phyloP scores from a whole-genome alignment of 35 echinoderm and acorn worm genomes.

The Ophiothrix spiculata region DNA sequence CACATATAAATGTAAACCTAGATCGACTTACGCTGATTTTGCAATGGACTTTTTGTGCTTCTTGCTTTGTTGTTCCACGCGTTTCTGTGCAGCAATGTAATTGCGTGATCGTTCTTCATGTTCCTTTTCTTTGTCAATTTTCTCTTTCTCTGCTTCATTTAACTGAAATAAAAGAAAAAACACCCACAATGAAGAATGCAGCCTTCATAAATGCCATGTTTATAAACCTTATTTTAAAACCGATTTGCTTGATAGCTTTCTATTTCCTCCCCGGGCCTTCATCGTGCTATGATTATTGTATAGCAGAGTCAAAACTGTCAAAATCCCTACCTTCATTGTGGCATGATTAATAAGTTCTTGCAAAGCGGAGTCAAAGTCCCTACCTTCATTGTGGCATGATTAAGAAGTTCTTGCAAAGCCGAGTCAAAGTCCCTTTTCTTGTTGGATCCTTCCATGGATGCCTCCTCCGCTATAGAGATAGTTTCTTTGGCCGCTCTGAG shows the following conservation, averaged over 20 bases:
- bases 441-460: not conserved
- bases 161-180: slow-evolving; percentile 44
- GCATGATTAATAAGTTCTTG: too few species aligned
- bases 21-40: slow-evolving; percentile 80
- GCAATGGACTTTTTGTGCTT: slow-evolving; percentile 76
- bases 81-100: slow-evolving; percentile 47
- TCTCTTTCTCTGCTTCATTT: slow-evolving; percentile 72
- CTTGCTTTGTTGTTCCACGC: slow-evolving; percentile 60
- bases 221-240: too few species aligned
- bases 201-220: too few species aligned
- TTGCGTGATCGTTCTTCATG: slow-evolving; percentile 57
- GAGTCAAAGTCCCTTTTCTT: slow-evolving; percentile 68
- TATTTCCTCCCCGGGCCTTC: too few species aligned
- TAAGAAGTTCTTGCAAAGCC: slow-evolving; percentile 85
- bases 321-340: too few species aligned
- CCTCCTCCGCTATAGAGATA: slow-evolving; percentile 67
- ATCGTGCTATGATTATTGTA: too few species aligned
- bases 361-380: too few species aligned
- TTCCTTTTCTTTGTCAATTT: slow-evolving; percentile 35
- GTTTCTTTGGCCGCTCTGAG: slow-evolving; percentile 83
- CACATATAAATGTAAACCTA: too few species aligned
- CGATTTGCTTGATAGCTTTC: too few species aligned
- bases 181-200: too few species aligned
- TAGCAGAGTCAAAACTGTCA: too few species aligned
- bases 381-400: slow-evolving; percentile 83